A percentile compares a stretch with the other conserved stretches of the same genome.
phyloP scores from a whole-genome alignment of 2,888 invertebrate genomes.

The Agrochola litura region DNA sequence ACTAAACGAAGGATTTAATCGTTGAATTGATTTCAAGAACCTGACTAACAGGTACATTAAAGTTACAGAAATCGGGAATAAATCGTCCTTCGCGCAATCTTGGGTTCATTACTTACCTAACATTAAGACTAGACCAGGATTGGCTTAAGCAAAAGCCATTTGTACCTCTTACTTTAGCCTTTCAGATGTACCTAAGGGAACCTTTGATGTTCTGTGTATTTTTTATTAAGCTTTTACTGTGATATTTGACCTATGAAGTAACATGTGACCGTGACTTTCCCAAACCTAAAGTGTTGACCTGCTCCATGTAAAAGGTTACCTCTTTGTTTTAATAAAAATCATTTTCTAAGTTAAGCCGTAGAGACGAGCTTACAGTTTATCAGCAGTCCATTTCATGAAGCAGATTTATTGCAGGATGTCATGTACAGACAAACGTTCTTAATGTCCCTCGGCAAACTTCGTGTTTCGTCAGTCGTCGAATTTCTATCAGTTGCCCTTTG shows the following conservation, averaged over 20 bases:
- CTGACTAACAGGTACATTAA: conserved; percentile 46
- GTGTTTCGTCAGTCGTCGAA: too few relatives aligned
- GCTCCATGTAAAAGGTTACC: background rate
- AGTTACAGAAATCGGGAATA: conserved; percentile 45
- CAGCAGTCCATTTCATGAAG: background rate
- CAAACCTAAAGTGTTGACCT: background rate
- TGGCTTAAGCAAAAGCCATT: conserved; percentile 30
- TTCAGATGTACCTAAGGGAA: conserved; percentile 6
- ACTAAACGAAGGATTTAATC: conserved; percentile 46
- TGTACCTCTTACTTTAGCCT: conserved; percentile 30
- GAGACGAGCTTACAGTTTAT: background rate
- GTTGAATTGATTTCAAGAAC: conserved; percentile 59
- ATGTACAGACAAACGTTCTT: background rate
- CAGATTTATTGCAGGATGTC: background rate
- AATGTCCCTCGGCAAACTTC: too few relatives aligned
- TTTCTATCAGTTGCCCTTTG: too few relatives aligned
- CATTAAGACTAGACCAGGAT: conserved; percentile 41
- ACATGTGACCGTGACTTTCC: background rate
- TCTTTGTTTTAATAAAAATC: background rate
- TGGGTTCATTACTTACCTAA: conserved; percentile 54
- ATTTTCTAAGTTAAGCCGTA: background rate
- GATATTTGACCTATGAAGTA: background rate
- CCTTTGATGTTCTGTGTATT: conserved; percentile 22
- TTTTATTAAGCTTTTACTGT: conserved; percentile 13
- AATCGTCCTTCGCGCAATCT: conserved; percentile 49